These are phyloP conservation scores for Artemia sinica DNA, from an alignment of 2,888 invertebrate species.

Conservation along the genomic window DNA sequence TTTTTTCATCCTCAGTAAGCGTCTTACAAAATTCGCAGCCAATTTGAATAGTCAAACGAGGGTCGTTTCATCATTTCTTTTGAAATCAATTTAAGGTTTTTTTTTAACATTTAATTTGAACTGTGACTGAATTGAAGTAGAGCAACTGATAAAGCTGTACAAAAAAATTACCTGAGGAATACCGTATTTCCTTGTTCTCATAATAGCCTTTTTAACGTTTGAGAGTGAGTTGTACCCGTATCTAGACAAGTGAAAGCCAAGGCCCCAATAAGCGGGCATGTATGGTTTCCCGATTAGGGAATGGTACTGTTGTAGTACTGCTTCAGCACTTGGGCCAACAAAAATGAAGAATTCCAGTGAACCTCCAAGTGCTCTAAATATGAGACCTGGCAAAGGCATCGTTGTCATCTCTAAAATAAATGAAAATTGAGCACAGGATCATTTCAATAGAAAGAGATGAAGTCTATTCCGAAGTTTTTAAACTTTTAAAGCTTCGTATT, in stretches of 20 bases:
- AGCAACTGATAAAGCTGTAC: no score
- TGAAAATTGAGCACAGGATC: neutral
- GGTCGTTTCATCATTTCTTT: no score
- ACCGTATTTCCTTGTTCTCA: conserved; percentile 27
- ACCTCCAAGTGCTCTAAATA: conserved; percentile 35
- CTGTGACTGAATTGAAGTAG: no score
- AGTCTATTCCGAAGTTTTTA: no score
- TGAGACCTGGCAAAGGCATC: conserved; percentile 34
- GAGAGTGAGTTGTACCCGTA: conserved; percentile 28
- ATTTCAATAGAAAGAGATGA: no score
- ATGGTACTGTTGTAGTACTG: conserved; percentile 31
- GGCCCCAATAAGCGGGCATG: conserved; percentile 36
- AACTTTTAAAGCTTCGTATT: no score
- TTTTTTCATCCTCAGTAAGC: no score
- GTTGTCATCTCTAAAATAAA: conserved; percentile 26
- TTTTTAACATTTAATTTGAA: no score
- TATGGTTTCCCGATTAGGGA: conserved; percentile 31
- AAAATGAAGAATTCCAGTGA: conserved; percentile 32
- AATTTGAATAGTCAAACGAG: no score
- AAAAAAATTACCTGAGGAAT: conserved; percentile 27
- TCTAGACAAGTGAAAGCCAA: conserved; percentile 35
- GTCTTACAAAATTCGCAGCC: no score
- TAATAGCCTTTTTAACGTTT: conserved; percentile 26
- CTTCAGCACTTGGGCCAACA: conserved; percentile 31
- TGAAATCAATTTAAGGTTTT: no score